Evolutionary conservation across 2,113 vertebrate genomes (phyloP).

Genomic region (Nothocercus julius): DNA sequence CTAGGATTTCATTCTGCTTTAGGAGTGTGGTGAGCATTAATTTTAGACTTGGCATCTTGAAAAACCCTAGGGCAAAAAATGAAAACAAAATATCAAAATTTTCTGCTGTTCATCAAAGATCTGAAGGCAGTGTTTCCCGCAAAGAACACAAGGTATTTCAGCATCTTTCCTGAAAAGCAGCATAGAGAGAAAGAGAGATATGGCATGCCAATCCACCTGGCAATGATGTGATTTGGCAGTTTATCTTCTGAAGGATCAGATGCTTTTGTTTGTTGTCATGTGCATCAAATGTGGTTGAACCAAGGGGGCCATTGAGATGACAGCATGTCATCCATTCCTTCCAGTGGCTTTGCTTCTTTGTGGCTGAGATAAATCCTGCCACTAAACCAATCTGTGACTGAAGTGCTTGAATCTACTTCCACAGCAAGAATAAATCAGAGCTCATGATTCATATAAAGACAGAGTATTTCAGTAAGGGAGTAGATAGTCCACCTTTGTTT

Average conservation of each 20-base stretch:
- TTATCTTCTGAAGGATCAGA: background rate
- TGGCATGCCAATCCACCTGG: background rate
- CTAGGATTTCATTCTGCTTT: conserved; percentile 5
- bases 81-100: background rate
- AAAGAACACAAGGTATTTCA: background rate
- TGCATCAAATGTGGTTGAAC: background rate
- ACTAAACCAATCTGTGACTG: background rate
- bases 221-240: background rate
- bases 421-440: background rate
- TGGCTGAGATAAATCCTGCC: background rate
- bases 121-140: conserved; percentile 5
- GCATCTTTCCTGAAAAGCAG: conserved; percentile 8
- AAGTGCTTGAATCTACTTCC: background rate
- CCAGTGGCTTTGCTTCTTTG: background rate
- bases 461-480: background rate
- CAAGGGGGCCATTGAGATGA: background rate
- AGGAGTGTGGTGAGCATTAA: conserved; percentile 33
- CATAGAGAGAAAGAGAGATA: background rate
- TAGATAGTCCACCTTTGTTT: background rate
- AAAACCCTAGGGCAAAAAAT: background rate
- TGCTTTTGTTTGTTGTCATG: background rate
- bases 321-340: background rate
- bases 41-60: conserved; percentile 37
- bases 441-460: background rate
- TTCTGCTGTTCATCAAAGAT: background rate